Percentiles rank a stretch among this genome's conserved stretches.
These are phyloP conservation scores for Phrynocephalus versicolor DNA, from an alignment of 2,113 vertebrate genomes.

Conservation along the genomic window DNA sequence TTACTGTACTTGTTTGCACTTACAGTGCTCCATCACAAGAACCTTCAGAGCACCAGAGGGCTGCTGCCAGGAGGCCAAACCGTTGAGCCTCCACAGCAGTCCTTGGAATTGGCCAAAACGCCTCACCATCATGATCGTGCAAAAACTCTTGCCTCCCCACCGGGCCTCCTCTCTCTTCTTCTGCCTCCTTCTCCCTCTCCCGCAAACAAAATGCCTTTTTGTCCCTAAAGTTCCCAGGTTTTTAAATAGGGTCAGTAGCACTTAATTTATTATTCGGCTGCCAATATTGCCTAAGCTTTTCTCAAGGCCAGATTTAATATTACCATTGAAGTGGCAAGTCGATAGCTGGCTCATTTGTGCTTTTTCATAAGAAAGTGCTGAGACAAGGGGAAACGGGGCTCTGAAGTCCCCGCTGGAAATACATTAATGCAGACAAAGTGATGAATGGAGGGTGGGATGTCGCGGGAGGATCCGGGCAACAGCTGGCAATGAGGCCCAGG, in stretches of 20 bases:
- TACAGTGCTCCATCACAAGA: neutral
- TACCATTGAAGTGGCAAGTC: conserved; percentile 15
- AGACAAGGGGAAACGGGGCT: neutral
- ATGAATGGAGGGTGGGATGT: neutral
- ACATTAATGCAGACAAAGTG: neutral
- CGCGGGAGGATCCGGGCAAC: neutral
- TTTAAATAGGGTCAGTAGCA: conserved; percentile 23
- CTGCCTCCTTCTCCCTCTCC: neutral
- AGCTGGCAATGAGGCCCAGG: neutral
- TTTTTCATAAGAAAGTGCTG: conserved; percentile 20
- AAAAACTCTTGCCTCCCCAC: neutral
- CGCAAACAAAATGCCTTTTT: neutral
- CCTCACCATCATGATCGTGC: neutral
- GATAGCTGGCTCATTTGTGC: conserved; percentile 18
- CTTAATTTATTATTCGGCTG: conserved; percentile 23
- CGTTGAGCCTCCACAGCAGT: neutral
- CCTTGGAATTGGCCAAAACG: neutral
- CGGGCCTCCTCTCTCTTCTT: neutral
- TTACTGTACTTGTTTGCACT: neutral
- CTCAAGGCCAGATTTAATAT: conserved; percentile 20
- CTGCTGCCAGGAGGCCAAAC: neutral
- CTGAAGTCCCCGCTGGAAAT: conserved; percentile 6
- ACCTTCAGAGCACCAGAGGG: neutral
- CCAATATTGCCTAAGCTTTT: conserved; percentile 21
- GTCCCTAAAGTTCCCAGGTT: conserved; percentile 12